A percentile compares a stretch with the other conserved stretches of the same genome.
Conservation (phyloP, 2,113 vertebrate genomes). For the Larimichthys crocea region DNA sequence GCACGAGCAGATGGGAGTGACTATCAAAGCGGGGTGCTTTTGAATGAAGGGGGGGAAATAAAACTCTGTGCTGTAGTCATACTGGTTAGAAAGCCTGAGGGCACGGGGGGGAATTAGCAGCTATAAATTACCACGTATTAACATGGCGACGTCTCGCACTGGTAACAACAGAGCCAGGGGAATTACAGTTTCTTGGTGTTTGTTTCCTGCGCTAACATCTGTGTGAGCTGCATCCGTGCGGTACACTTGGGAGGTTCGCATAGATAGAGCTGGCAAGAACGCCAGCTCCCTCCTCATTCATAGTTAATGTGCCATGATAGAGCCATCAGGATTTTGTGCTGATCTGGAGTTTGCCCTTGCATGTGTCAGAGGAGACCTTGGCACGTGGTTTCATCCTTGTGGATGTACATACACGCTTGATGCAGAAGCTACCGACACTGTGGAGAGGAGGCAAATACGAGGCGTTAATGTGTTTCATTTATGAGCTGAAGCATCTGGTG, state of each 20-base stretch:
- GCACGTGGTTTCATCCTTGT: slow-evolving; percentile 13
- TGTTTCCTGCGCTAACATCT: neutral
- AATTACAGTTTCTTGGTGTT: slow-evolving; percentile 13
- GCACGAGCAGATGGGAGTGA: slow-evolving; percentile 13
- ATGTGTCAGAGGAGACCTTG: slow-evolving; percentile 43
- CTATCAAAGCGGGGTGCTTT: slow-evolving; percentile 15
- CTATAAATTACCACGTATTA: slow-evolving; percentile 49
- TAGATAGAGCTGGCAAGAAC: slow-evolving; percentile 13
- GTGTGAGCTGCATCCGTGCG: neutral
- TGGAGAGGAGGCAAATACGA: neutral
- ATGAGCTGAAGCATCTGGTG: slow-evolving; percentile 40
- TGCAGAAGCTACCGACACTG: neutral
- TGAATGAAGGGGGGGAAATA: slow-evolving; percentile 9
- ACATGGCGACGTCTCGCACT: neutral
- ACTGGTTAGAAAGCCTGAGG: neutral
- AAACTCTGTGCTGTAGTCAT: slow-evolving; percentile 20
- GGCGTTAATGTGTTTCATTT: slow-evolving; percentile 49
- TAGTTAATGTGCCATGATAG: slow-evolving; percentile 66
- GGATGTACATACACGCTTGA: neutral
- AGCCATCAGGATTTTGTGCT: slow-evolving; percentile 57
- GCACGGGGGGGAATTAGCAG: slow-evolving; percentile 7
- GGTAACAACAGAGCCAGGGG: neutral
- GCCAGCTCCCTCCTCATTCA: slow-evolving; percentile 29
- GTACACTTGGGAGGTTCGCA: slow-evolving; percentile 15
- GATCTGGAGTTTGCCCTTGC: slow-evolving; percentile 49